phyloP scores from a whole-genome alignment of 1,140 invertebrate genomes.

The Melipona quadrifasciata region DNA sequence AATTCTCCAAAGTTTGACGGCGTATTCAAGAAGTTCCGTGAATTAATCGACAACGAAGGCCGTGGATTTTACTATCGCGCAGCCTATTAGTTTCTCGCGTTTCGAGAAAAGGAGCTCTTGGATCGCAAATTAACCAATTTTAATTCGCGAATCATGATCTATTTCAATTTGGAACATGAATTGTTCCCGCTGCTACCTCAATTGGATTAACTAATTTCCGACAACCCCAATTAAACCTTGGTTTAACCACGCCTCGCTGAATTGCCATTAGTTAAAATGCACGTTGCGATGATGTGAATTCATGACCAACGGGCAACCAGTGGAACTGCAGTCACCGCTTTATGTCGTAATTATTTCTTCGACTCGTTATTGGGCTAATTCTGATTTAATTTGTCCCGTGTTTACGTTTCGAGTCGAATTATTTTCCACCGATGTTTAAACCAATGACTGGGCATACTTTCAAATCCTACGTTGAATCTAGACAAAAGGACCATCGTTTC shows the following conservation, averaged over 20 bases:
- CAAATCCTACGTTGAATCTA: not conserved
- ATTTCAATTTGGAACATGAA: not conserved
- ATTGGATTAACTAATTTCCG: not conserved
- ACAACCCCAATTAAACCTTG: too few relatives aligned
- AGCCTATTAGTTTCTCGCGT: not conserved
- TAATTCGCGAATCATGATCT: not conserved
- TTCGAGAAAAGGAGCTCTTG: not conserved
- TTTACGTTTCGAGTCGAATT: too few relatives aligned
- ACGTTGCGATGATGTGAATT: too few relatives aligned
- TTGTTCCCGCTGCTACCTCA: not conserved
- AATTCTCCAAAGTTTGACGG: slow-evolving; percentile 13
- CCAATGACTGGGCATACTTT: not conserved
- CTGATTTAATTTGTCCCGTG: too few relatives aligned
- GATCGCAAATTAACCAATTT: not conserved
- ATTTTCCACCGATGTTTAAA: too few relatives aligned
- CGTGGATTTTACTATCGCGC: not conserved
- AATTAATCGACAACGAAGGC: slow-evolving; percentile 23
- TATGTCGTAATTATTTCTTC: too few relatives aligned
- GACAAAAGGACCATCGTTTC: not conserved
- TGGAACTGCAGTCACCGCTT: too few relatives aligned
- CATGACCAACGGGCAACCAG: too few relatives aligned
- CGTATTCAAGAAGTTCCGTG: slow-evolving; percentile 14
- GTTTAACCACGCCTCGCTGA: too few relatives aligned
- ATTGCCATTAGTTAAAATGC: too few relatives aligned
- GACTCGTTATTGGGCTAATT: too few relatives aligned